Evolutionary conservation across 1,140 invertebrate genomes (phyloP), one percentile per base, ranked within the genome.

Genomic region (Heterodera carotae): DNA sequence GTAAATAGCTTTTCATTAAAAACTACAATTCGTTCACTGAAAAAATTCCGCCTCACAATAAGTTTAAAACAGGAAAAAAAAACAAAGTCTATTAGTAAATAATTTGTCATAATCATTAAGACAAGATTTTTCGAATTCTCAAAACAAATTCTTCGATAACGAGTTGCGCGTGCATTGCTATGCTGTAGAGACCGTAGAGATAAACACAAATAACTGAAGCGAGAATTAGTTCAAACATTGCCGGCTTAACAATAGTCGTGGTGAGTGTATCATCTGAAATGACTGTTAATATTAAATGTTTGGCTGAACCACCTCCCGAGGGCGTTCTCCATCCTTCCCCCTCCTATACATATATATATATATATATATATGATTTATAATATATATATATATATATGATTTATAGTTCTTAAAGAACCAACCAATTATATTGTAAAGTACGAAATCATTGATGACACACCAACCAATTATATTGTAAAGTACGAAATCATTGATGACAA

Each of bases 161-260:
- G 25, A 43, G 27, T 75, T 82, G 82, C 39, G 74, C 77, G 36
- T 81, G 60, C 34, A 69, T 34, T 27, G 82, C 18, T 0, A 82
- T 68, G 2, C 77, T 64, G 88, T 96, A 98, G 15, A 97, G 90
- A 8, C 92, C 79, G 43, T 90, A 90, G 66, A 98, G 90, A 88
- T 98, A 98, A 10, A 91, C 89, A 53, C 92, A 90, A 85, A 98
- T 97, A 39, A 91, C 91, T 76, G 94, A 86, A 10, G 94, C 96
- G 2, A 98, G 90, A 80, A 98, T 93, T 56, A 98, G 91, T 91
- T 98, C 96, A 90, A 98, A 98, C 64, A 97, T 92, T 33, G 96
- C 95, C 80, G 96, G 96, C 87, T 98, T 98, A 6, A 98, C 95
- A 89, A 93, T 94, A 89, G 76, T 86, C 76, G 81, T 78, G 67